Base-by-base conservation (phyloP, 64 coral and sea anemone genomes). In the Actinia tenebrosa region DNA sequence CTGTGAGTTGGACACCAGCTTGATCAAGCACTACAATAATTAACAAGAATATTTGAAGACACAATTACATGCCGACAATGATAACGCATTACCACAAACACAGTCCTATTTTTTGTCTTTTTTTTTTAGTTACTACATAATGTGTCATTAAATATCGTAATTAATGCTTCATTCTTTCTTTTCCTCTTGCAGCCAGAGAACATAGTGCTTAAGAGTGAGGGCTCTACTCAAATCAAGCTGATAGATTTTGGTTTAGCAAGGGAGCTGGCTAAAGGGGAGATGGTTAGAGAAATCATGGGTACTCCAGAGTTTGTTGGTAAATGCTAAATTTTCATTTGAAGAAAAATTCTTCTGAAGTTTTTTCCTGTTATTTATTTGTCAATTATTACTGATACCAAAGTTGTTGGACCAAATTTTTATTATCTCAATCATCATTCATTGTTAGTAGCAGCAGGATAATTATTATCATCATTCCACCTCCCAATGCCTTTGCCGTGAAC, bases 261-360 rank as follows among this genome's bases (percentile, higher is more conserved):
- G 23, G 89, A 92, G 44, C 86, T 98, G n/a, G 85, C 81, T 52
- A 53, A 84, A 79, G 90, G 88, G 45, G 96, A 98, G n/a, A 86
- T 84, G 37, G 92, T 98, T 15, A 87, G 86, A 79, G 96, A 92
- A 62, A 98, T 98, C 30, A 92, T 94, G 90, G 96, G 96, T 18
- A 98, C 96, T 37, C 92, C 96, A 37, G 96, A 98, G 85, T 98
- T 98, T 92, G 93, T 98, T 25, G 96, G 96, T 95, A 95, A 55
- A 82, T 82, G 9, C 10, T 25, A 7, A 52, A 53, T 7, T 10
- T 44, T 7, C 7, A 50, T 50, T 50, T 50, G 47, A 25, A 42
- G 44, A 27, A 27, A 23, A 7, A 15, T 64, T 16, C 1, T 18
- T 64, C 1, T 64, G 3, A 18, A 17, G 0, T 20, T 14, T 64